These are phyloP conservation scores for Brachionus asplanchnoidis DNA, from an alignment of 1,140 invertebrate species.

Conservation along the genomic window DNA sequence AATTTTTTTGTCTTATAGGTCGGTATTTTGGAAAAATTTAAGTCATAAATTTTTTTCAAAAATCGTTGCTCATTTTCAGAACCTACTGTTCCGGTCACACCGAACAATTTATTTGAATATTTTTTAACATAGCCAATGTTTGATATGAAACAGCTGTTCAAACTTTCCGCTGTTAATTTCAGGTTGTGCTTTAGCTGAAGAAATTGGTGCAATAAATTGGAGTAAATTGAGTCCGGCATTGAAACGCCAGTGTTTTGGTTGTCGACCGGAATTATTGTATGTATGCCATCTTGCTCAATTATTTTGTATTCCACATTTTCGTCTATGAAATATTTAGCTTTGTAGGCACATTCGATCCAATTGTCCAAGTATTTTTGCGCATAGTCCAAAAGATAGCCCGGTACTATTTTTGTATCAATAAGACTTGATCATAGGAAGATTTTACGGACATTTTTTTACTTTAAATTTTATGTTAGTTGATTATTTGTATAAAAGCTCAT, in stretches of 20 bases:
- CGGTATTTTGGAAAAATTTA: background rate
- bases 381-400: too few relatives aligned
- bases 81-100: background rate
- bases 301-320: too few relatives aligned
- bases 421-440: too few relatives aligned
- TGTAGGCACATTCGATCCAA: too few relatives aligned
- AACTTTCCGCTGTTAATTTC: slow-evolving; percentile 11
- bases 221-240: background rate
- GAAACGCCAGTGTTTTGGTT: background rate
- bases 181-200: slow-evolving; percentile 15
- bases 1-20: too few relatives aligned
- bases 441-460: too few relatives aligned
- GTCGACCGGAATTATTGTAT: slow-evolving; percentile 10
- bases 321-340: too few relatives aligned
- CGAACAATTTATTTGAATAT: background rate
- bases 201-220: slow-evolving; percentile 32
- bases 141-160: background rate
- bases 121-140: background rate
- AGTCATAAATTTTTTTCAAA: background rate
- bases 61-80: background rate
- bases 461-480: too few relatives aligned
- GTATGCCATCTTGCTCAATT: background rate
- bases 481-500: too few relatives aligned
- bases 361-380: too few relatives aligned
- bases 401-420: too few relatives aligned